phyloP scores from a whole-genome alignment of 2,888 invertebrate genomes.

The Iselma pallidipennis region DNA sequence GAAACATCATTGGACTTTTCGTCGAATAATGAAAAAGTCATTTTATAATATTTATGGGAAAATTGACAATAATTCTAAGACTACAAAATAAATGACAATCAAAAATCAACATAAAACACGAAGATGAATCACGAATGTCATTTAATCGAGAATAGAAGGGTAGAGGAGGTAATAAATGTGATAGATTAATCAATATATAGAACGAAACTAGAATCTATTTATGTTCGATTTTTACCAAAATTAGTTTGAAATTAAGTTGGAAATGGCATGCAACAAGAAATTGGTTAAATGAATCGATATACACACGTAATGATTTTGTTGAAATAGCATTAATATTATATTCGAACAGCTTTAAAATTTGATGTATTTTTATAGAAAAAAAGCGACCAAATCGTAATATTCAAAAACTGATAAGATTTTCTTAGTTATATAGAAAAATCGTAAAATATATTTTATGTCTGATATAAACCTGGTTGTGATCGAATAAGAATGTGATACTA shows the following conservation, averaged over 20 bases:
- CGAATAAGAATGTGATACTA: conserved; percentile 31
- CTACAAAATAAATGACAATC: too few species aligned
- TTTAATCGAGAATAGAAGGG: neutral
- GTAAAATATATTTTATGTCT: conserved; percentile 34
- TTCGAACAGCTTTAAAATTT: neutral
- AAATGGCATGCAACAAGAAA: conserved; percentile 33
- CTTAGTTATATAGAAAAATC: conserved; percentile 31
- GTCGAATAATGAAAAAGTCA: neutral
- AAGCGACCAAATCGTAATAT: conserved; percentile 23
- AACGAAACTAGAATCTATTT: conserved; percentile 36
- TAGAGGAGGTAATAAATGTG: conserved; percentile 10
- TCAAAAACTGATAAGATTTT: conserved; percentile 33
- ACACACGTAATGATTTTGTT: neutral
- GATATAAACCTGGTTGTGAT: conserved; percentile 31
- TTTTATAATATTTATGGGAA: neutral
- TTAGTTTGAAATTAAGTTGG: conserved; percentile 37
- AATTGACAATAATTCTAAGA: neutral
- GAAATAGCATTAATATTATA: neutral
- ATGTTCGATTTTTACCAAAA: conserved; percentile 33
- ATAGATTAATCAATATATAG: conserved; percentile 24
- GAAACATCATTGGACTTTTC: too few species aligned
- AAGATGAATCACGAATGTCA: neutral
- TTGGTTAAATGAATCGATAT: conserved; percentile 13
- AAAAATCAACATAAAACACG: conserved; percentile 2
- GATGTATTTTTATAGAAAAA: conserved; percentile 14